Evolutionary conservation across 2,797 vertebrate species (phyloP).

Genomic region (Cyclopterus lumpus): DNA sequence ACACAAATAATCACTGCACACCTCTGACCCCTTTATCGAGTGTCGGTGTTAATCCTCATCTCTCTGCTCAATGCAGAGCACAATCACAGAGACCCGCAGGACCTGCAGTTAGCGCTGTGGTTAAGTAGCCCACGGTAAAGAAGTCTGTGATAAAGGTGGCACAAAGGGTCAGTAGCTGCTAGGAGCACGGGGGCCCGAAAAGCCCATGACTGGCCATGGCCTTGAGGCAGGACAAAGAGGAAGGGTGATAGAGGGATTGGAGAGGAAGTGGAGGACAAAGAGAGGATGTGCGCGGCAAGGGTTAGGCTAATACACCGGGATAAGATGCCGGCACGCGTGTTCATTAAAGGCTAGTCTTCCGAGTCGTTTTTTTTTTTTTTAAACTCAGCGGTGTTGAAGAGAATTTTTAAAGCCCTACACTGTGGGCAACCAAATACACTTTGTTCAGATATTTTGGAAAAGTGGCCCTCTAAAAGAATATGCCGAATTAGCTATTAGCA

Average conservation of each 20-base stretch:
- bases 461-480: not conserved
- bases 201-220: conserved; percentile 63
- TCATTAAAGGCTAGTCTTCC: conserved; percentile 33
- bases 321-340: conserved; percentile 30
- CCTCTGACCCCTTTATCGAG: conserved; percentile 87
- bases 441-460: not conserved
- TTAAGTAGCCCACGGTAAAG: conserved; percentile 83
- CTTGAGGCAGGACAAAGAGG: conserved; percentile 74
- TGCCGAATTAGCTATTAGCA: not conserved
- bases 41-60: conserved; percentile 86
- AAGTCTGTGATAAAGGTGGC: conserved; percentile 82
- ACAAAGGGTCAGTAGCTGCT: conserved; percentile 80
- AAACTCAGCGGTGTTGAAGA: not conserved
- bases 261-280: conserved; percentile 70
- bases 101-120: conserved; percentile 81
- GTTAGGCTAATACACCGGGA: conserved; percentile 56
- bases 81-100: conserved; percentile 83
- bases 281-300: conserved; percentile 33
- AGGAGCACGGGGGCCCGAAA: conserved; percentile 58
- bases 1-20: conserved; percentile 84
- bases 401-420: not conserved
- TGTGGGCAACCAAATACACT: too few species aligned
- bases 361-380: conserved; percentile 48
- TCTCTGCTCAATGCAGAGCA: conserved; percentile 81
- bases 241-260: conserved; percentile 48